Conservation (phyloP, 1,140 invertebrate species). For the Gryon sp. region DNA sequence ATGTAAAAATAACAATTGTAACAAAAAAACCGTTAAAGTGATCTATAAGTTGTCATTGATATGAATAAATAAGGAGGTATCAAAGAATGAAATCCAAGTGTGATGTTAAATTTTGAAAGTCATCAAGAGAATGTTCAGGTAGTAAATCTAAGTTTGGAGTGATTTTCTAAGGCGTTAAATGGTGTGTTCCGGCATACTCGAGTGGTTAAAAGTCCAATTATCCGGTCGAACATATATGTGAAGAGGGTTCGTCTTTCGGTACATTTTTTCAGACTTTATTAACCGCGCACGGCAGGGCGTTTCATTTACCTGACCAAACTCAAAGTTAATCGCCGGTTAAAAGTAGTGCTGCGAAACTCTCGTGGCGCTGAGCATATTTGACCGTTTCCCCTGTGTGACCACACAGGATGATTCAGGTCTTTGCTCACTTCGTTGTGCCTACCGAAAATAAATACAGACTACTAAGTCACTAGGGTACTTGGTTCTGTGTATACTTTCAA, state of each 20-base stretch:
- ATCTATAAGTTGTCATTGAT: constrained; percentile 18
- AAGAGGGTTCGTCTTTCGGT: constrained; percentile 21
- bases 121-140: constrained; percentile 26
- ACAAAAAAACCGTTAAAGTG: too few relatives aligned
- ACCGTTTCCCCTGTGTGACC: constrained; percentile 43
- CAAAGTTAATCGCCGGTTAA: constrained; percentile 60
- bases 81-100: neutral
- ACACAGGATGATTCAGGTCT: constrained; percentile 51
- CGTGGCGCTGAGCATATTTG: constrained; percentile 60
- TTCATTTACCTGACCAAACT: constrained; percentile 55
- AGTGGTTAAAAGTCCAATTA: constrained; percentile 52
- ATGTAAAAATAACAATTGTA: too few relatives aligned
- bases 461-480: constrained; percentile 62
- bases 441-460: constrained; percentile 54
- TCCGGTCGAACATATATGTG: constrained; percentile 1
- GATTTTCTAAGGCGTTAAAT: constrained; percentile 49
- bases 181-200: constrained; percentile 30
- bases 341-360: constrained; percentile 53
- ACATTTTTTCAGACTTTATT: constrained; percentile 33
- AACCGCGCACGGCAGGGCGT: constrained; percentile 22
- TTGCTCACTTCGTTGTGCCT: constrained; percentile 60
- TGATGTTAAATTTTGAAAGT: constrained; percentile 15
- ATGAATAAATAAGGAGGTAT: constrained; percentile 5
- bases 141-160: constrained; percentile 13
- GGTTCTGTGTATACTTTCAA: constrained; percentile 58